These are phyloP conservation scores for Liolophura sinensis DNA, from an alignment of 1,140 invertebrate species.

Conservation along the genomic window DNA sequence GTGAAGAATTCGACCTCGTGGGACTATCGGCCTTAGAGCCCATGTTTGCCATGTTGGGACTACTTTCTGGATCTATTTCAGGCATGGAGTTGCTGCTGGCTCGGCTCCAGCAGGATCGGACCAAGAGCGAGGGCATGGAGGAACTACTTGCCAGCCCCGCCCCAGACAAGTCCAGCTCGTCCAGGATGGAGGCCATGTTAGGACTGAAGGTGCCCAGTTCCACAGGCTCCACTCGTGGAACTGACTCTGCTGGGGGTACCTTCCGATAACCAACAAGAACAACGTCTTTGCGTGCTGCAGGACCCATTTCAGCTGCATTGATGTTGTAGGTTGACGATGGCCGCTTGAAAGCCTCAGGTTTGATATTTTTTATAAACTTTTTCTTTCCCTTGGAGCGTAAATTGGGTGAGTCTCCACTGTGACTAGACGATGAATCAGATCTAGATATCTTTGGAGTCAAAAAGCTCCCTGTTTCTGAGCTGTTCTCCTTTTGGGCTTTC, in stretches of 20 bases:
- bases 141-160: constrained; percentile 20
- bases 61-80: constrained; percentile 13
- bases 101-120: constrained; percentile 40
- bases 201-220: constrained; percentile 53
- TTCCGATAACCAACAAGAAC: constrained; percentile 57
- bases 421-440: constrained; percentile 10
- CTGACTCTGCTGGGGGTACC: constrained; percentile 22
- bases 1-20: too few species aligned
- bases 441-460: not conserved
- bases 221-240: constrained; percentile 51
- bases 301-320: constrained; percentile 31
- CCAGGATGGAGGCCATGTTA: constrained; percentile 5
- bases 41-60: too few species aligned
- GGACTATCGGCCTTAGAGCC: too few species aligned
- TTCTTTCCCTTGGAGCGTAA: constrained; percentile 21
- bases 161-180: constrained; percentile 5
- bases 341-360: constrained; percentile 50
- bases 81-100: constrained; percentile 45
- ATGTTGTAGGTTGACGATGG: constrained; percentile 50
- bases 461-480: too few species aligned
- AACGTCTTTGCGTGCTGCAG: constrained; percentile 27
- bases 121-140: constrained; percentile 39
- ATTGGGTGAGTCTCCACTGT: constrained; percentile 10
- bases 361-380: constrained; percentile 55
- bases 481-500: too few species aligned